Evolutionary conservation across 1,140 invertebrate genomes (phyloP).

Genomic region (Panulirus ornatus): DNA sequence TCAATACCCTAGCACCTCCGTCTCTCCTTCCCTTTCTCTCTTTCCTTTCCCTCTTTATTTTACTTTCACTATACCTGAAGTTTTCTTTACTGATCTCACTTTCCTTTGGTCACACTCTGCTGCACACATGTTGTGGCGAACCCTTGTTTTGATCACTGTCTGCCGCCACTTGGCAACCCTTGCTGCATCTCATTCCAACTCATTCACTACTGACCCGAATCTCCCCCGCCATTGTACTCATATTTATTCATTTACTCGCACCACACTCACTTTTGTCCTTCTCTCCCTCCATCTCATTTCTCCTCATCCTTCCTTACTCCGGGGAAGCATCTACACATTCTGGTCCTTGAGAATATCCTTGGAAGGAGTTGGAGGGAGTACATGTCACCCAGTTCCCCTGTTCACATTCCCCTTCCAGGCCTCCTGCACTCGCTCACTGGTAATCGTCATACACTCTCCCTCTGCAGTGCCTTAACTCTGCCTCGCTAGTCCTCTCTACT

Average conservation of each 20-base stretch:
- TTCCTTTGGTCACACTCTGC: background rate
- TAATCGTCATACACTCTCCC: too few species aligned
- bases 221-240: background rate
- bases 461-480: too few species aligned
- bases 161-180: conserved; percentile 42
- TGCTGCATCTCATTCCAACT: conserved; percentile 50
- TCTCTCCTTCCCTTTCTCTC: background rate
- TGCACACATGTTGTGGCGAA: background rate
- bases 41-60: background rate
- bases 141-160: background rate
- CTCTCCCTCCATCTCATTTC: background rate
- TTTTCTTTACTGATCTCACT: background rate
- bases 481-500: background rate
- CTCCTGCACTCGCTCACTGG: too few species aligned
- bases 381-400: background rate
- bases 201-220: conserved; percentile 48
- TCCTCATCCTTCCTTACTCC: background rate
- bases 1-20: background rate
- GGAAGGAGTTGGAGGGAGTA: too few species aligned
- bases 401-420: too few species aligned
- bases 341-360: too few species aligned
- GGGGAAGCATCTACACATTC: too few species aligned
- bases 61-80: background rate
- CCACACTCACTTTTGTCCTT: background rate
- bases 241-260: background rate